Base-by-base conservation (phyloP, 2,113 vertebrate species). In the Microtus pennsylvanicus region DNA sequence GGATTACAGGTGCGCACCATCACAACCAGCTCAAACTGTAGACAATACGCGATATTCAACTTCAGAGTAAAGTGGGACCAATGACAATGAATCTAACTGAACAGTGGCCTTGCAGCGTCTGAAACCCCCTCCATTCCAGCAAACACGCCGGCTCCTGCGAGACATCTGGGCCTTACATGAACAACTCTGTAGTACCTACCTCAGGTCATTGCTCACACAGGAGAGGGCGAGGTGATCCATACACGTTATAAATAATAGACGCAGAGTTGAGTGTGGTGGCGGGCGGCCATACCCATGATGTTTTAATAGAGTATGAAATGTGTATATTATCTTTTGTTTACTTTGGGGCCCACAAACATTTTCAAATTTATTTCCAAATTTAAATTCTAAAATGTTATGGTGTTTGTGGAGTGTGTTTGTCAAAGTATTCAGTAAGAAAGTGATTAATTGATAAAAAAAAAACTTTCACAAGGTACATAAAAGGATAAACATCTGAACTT, bases 101-200 rank as follows among this genome's bases (percentile, higher is more conserved):
- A 52, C 5, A 47, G 90, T 94, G 83, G 19, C 42, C 30, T 70
- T 35, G 45, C 33, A 70, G 22, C 22, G 0, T 21, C 58, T 16
- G 11, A 61, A 61, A 24, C 35, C 6, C 35, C 6, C 47, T 38
- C 12, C 7, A 28, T 19, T 55, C 12, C 67, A 38, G 85, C 6
- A n/a, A 50, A 4, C 28, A n/a, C 1, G 7, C 11, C 22, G 12
- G 67, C 0, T 3, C 11, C 12, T 55, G 33, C 10, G 21, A 45
- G 65, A n/a, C 19, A 70, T 5, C 33, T 30, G 52, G 21, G 47
- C n/a, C 22, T 55, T 55, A 16, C 7, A 88, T 50, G 17, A 28
- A 55, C 22, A 72, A 19, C 30, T 35, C 9, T 50, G 63, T 33
- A 45, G 42, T 69, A 50, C 10, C 33, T 87, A 21, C 21, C 17